phyloP scores from a whole-genome alignment of 2,888 invertebrate genomes.

The Phlogophora meticulosa region DNA sequence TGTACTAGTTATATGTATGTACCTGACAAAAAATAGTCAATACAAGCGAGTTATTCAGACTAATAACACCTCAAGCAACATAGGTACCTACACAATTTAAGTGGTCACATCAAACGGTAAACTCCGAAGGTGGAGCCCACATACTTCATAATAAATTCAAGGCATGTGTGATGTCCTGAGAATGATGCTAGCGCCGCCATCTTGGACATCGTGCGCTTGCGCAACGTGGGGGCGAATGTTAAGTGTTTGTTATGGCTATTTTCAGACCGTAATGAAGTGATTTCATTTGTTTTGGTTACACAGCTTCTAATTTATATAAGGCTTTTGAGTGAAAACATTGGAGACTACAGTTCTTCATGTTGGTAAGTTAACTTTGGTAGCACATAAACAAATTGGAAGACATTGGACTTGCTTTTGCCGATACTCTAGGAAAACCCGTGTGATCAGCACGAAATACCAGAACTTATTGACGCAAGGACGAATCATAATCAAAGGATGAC shows the following conservation, averaged over 20 bases:
- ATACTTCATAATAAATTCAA: conserved; percentile 58
- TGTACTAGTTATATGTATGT: no score
- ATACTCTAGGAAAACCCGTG: no score
- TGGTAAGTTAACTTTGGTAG: no score
- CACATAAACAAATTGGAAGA: no score
- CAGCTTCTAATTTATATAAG: not conserved
- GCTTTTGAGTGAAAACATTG: no score
- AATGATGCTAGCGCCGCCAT: conserved; percentile 56
- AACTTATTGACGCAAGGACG: no score
- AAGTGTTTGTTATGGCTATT: conserved; percentile 48
- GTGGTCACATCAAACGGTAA: conserved; percentile 60
- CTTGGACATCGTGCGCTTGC: conserved; percentile 50
- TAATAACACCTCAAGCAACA: conserved; percentile 36
- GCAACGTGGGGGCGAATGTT: conserved; percentile 49
- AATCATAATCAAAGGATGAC: no score
- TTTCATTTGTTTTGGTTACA: conserved; percentile 2
- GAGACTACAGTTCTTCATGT: no score
- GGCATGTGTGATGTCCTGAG: conserved; percentile 57
- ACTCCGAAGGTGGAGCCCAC: conserved; percentile 52
- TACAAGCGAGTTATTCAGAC: conserved; percentile 1
- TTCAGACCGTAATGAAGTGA: conserved; percentile 27
- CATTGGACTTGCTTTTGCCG: no score
- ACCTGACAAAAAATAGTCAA: not conserved
- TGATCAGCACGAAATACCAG: no score
- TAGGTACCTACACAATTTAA: conserved; percentile 53